These are phyloP conservation scores for Tachina lurida DNA, from an alignment of 2,888 invertebrate genomes.

Conservation along the genomic window DNA sequence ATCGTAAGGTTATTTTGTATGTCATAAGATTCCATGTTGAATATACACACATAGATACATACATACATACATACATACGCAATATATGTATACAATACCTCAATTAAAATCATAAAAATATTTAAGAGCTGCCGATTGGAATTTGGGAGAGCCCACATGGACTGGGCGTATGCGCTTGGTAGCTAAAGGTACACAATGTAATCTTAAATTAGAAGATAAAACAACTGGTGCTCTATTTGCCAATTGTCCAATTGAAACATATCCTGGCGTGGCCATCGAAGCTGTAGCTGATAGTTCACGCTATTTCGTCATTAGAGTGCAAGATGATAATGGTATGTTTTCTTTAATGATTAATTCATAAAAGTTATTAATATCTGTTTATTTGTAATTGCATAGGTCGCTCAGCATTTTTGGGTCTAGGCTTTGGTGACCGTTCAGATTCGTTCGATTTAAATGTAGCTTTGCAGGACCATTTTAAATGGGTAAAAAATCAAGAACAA, in stretches of 20 bases:
- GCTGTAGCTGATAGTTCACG: slow-evolving; percentile 98
- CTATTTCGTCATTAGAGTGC: slow-evolving; percentile 97
- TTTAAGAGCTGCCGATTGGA: slow-evolving; percentile 98
- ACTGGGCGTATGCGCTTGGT: slow-evolving; percentile 97
- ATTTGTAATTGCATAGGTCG: slow-evolving; percentile 84
- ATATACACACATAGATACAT: not conserved
- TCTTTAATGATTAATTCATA: not conserved
- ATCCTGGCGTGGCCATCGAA: slow-evolving; percentile 97
- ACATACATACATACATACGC: not conserved
- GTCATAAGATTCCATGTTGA: too few relatives aligned
- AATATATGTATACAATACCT: not conserved
- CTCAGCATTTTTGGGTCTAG: slow-evolving; percentile 97
- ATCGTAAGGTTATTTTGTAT: too few relatives aligned
- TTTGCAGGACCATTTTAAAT: slow-evolving; percentile 98
- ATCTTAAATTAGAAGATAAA: slow-evolving; percentile 98
- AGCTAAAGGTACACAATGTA: slow-evolving; percentile 92
- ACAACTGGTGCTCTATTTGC: slow-evolving; percentile 96
- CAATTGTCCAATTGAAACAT: slow-evolving; percentile 96
- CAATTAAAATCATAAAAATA: not conserved
- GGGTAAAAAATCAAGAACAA: slow-evolving; percentile 92
- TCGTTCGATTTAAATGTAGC: slow-evolving; percentile 99
- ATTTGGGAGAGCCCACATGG: slow-evolving; percentile 98
- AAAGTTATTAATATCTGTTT: not conserved
- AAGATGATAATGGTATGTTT: slow-evolving; percentile 93
- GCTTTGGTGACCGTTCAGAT: slow-evolving; percentile 98